Conservation (phyloP, 2,113 vertebrate species). For the Chionis minor region DNA sequence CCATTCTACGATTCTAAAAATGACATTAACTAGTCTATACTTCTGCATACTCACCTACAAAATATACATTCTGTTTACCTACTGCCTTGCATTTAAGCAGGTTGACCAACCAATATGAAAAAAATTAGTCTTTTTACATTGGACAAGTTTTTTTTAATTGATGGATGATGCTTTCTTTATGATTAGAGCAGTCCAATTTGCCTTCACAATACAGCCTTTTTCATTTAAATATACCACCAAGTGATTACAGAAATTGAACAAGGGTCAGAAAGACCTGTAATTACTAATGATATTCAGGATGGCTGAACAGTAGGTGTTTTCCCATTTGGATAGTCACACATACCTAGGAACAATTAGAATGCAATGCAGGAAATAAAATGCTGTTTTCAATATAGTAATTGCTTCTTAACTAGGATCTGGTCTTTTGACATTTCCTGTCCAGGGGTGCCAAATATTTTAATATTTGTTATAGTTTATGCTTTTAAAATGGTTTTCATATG, state of each 20-base stretch:
- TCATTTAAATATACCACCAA: background rate
- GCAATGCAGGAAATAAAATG: background rate
- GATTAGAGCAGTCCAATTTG: background rate
- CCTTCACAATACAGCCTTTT: background rate
- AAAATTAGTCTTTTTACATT: background rate
- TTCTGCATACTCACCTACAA: background rate
- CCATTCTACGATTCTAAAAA: background rate
- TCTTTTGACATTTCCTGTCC: background rate
- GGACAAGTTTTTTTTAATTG: background rate
- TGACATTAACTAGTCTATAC: background rate
- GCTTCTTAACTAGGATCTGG: background rate
- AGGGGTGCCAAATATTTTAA: background rate
- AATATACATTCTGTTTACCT: background rate
- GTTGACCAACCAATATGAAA: background rate
- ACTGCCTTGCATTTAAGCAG: background rate
- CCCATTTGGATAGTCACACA: background rate
- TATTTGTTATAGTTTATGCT: background rate
- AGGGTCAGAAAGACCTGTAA: background rate
- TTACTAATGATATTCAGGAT: background rate
- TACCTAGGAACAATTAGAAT: background rate
- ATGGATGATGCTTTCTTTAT: background rate
- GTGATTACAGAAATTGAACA: background rate
- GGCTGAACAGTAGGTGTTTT: background rate
- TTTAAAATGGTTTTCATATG: background rate
- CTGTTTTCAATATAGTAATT: background rate